These are phyloP conservation scores for Gymnocheta viridis DNA, from an alignment of 2,888 invertebrate species.

Conservation along the genomic window DNA sequence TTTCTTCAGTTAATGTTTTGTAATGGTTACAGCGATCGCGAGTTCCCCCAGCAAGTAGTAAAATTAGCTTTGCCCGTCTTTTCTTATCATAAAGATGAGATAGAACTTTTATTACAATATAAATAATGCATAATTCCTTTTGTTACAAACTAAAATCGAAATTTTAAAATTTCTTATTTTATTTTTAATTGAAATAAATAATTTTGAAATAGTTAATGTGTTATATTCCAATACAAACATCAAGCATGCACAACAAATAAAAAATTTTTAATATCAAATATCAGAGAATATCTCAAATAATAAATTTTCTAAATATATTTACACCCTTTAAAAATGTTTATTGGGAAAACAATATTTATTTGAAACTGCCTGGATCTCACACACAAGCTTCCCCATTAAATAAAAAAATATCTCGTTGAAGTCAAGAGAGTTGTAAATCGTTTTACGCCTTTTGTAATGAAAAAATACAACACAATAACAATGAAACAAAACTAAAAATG, in stretches of 20 bases:
- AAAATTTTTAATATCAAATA: too few relatives aligned
- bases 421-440: conserved; percentile 62
- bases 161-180: not conserved
- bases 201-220: not conserved
- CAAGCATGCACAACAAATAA: too few relatives aligned
- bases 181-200: not conserved
- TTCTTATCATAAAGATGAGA: too few relatives aligned
- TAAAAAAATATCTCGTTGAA: conserved; percentile 50
- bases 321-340: not conserved
- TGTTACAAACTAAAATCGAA: not conserved
- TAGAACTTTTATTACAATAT: too few relatives aligned
- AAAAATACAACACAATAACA: conserved; percentile 27
- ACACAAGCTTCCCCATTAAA: not conserved
- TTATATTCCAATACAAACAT: too few relatives aligned
- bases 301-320: too few relatives aligned
- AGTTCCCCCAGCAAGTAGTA: too few relatives aligned
- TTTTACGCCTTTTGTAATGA: conserved; percentile 59
- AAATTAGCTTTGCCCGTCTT: too few relatives aligned
- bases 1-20: too few relatives aligned
- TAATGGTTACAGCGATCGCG: too few relatives aligned
- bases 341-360: not conserved
- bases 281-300: too few relatives aligned
- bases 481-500: conserved; percentile 28
- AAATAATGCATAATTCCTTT: not conserved
- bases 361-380: not conserved